Base-by-base conservation (phyloP, 2,797 vertebrate species). In the Macrochelys suwanniensis region DNA sequence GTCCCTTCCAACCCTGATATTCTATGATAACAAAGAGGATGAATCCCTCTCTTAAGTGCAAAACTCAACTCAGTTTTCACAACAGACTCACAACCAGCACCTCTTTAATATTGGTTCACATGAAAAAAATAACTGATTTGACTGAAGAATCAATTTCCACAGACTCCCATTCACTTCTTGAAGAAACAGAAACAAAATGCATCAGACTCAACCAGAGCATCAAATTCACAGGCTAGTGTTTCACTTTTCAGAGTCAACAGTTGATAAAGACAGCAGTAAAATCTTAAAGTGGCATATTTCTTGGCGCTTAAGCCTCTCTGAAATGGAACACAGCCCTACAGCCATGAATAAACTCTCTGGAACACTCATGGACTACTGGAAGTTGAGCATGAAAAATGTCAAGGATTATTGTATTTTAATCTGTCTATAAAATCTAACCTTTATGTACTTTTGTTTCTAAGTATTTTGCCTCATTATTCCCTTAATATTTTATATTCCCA, bases 401-500 rank as follows among this genome's bases (percentile, higher is more conserved):
- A 59, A 0, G 0, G 28, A 88, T 13, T 11, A 15, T 82, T 68
- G 84, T 88, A 59, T 53, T 11, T 45, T 85, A 76, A 80, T 11
- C 78, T 56, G 74, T 79, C 88, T 82, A n/a, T 50, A 87, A 96
- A 95, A 93, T 80, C 25, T 84, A 90, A 91, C 68, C 86, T 88
- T 90, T 84, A 92, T 56, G 81, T 77, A 95, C 47, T 50, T 86
- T 85, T 21, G 85, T 88, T 95, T 56, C 81, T 57, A 79, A 80
- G 92, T 82, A 91, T 88, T 93, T 96, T 94, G 56, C 78, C 84
- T 94, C 49, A 90, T 21, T 92, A 95, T 94, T 95, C 95, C 89
- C 85, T 91, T 82, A 90, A 84, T 96, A 94, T 92, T 95, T 95
- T 93, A 91, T 94, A 91, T 94, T 94, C 74, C 12, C 37, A 50